phyloP scores from a whole-genome alignment of 2,888 invertebrate species.

The Thecocarcelia acutangulata region DNA sequence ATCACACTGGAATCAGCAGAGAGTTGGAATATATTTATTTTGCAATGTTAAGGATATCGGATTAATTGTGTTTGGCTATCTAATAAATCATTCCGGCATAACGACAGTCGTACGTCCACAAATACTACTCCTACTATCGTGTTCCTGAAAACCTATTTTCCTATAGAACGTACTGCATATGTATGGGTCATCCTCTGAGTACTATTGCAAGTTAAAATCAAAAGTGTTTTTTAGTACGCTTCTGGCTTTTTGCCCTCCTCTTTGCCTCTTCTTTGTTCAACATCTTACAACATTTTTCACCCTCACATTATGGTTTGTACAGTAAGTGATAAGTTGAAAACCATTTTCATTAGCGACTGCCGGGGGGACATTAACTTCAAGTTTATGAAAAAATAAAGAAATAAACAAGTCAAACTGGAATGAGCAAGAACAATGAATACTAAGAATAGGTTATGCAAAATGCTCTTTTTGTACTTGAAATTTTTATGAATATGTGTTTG shows the following conservation, averaged over 20 bases:
- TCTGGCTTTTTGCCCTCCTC: constrained; percentile 31
- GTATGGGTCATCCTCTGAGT: too few species aligned
- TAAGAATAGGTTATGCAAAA: constrained; percentile 23
- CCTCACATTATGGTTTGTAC: constrained; percentile 35
- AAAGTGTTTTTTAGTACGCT: not conserved
- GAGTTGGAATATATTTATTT: too few species aligned
- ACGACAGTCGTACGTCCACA: too few species aligned
- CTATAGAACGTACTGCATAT: too few species aligned
- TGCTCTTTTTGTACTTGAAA: not conserved
- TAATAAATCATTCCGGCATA: too few species aligned
- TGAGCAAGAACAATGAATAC: constrained; percentile 11
- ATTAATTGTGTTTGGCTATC: too few species aligned
- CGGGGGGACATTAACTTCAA: constrained; percentile 36
- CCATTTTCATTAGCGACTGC: constrained; percentile 57
- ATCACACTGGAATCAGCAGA: too few species aligned
- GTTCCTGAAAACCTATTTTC: too few species aligned
- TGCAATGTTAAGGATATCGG: too few species aligned
- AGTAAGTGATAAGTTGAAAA: constrained; percentile 61
- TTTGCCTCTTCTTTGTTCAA: not conserved
- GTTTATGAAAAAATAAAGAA: constrained; percentile 22
- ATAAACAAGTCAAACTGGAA: constrained; percentile 18
- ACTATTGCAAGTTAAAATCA: too few species aligned
- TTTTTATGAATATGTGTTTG: not conserved
- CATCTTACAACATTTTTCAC: not conserved
- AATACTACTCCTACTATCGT: too few species aligned